phyloP scores from a whole-genome alignment of 2,797 vertebrate genomes.

The Diplodus sargus region DNA sequence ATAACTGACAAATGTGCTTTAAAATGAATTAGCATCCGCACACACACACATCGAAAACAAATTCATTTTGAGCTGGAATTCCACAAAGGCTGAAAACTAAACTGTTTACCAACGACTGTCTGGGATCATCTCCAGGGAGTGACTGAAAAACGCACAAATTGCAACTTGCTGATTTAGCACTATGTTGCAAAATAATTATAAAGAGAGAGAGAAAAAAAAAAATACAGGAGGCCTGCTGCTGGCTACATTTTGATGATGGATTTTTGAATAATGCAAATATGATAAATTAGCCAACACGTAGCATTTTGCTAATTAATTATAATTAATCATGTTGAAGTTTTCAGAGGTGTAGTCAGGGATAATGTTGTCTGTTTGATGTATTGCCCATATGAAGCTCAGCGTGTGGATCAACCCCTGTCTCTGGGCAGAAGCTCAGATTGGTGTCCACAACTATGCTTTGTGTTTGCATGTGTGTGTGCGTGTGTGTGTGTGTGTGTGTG shows the following conservation, averaged over 20 bases:
- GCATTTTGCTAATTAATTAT: constrained; percentile 83
- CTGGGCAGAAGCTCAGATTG: constrained; percentile 64
- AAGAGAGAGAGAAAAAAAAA: constrained; percentile 8
- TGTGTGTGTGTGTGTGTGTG: constrained; percentile 27
- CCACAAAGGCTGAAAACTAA: constrained; percentile 63
- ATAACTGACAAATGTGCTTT: constrained; percentile 54
- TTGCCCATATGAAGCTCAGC: constrained; percentile 75
- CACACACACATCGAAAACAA: constrained; percentile 36
- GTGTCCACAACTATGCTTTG: constrained; percentile 55
- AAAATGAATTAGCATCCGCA: constrained; percentile 59
- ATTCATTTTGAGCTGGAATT: constrained; percentile 51
- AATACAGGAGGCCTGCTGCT: constrained; percentile 56
- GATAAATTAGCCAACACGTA: constrained; percentile 82
- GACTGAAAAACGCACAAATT: constrained; percentile 68
- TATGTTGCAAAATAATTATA: constrained; percentile 54
- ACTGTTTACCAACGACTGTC: constrained; percentile 73
- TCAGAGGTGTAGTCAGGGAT: constrained; percentile 79
- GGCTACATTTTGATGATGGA: constrained; percentile 80
- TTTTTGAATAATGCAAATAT: constrained; percentile 84
- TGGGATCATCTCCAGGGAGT: constrained; percentile 58
- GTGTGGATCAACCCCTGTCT: constrained; percentile 74
- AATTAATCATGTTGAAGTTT: constrained; percentile 85
- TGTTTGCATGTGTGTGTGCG: constrained; percentile 29
- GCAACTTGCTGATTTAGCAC: constrained; percentile 76
- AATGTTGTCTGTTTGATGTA: constrained; percentile 84